These are phyloP conservation scores for Salvelinus namaycush DNA, from an alignment of 2,113 vertebrate species.

Conservation along the genomic window DNA sequence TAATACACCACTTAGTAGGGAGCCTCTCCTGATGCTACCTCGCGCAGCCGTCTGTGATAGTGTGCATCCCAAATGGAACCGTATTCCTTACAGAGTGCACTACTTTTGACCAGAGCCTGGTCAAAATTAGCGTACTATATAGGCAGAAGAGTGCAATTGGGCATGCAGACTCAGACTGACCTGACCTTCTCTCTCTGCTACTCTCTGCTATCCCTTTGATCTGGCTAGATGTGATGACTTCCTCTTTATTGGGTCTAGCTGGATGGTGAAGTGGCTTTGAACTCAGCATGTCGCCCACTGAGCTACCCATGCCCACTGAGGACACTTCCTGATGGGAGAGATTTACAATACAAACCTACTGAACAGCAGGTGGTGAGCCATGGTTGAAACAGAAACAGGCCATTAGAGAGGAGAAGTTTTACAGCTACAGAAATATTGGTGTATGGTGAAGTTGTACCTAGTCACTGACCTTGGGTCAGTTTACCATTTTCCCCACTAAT, in stretches of 20 bases:
- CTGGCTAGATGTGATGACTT: constrained; percentile 61
- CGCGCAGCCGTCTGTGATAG: constrained; percentile 49
- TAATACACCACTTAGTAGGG: constrained; percentile 18
- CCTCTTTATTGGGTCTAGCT: constrained; percentile 50
- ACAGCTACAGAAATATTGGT: too few species aligned
- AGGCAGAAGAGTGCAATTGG: too few species aligned
- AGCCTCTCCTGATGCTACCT: constrained; percentile 44
- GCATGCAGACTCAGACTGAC: constrained; percentile 14
- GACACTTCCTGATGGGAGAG: background rate
- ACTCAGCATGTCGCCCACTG: constrained; percentile 55
- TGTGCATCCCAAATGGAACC: background rate
- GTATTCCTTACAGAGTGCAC: too few species aligned
- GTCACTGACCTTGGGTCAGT: too few species aligned
- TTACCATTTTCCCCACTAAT: too few species aligned
- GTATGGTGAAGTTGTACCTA: too few species aligned
- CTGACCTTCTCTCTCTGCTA: constrained; percentile 65
- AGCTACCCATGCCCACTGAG: background rate
- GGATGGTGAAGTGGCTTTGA: constrained; percentile 68
- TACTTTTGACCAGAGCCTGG: too few species aligned
- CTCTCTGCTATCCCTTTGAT: constrained; percentile 67
- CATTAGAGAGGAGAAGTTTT: background rate
- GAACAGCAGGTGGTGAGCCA: background rate
- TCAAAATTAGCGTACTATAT: too few species aligned
- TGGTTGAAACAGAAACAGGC: background rate
- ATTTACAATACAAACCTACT: background rate